Evolutionary conservation across 2,113 vertebrate species (phyloP).

Genomic region (Rhabdomys dilectus): DNA sequence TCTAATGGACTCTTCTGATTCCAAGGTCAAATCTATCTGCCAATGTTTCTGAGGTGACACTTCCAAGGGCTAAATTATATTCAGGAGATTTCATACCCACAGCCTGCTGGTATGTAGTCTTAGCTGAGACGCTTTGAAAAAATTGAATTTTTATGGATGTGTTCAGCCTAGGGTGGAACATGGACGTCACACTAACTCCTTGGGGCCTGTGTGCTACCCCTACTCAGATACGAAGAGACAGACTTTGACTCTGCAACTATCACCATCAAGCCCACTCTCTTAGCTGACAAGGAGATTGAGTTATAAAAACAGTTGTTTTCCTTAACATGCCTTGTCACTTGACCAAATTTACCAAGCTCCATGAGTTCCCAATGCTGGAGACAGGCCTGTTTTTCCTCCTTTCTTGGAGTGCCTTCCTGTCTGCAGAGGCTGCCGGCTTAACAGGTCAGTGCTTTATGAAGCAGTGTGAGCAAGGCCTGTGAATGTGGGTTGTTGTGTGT

Average conservation of each 20-base stretch:
- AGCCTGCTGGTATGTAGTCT: background rate
- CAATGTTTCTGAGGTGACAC: background rate
- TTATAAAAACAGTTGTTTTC: constrained; percentile 74
- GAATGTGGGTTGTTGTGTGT: background rate
- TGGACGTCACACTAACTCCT: background rate
- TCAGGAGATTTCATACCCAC: background rate
- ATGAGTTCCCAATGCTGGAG: constrained; percentile 92
- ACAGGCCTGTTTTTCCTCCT: constrained; percentile 92
- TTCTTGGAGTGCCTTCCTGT: constrained; percentile 93
- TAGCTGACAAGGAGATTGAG: background rate
- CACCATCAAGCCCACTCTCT: background rate
- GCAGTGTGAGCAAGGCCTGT: background rate
- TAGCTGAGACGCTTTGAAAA: background rate
- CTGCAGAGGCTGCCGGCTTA: constrained; percentile 90
- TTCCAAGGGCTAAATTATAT: background rate
- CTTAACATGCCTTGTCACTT: constrained; percentile 89
- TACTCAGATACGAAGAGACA: background rate
- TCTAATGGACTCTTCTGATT: accelerated
- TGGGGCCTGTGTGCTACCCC: accelerated
- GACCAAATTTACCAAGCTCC: constrained; percentile 92
- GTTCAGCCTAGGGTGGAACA: background rate
- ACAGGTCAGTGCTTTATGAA: constrained; percentile 86
- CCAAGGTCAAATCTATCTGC: background rate
- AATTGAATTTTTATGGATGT: background rate
- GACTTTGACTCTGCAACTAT: background rate